Base-by-base conservation (phyloP, 2,113 vertebrate species). In the Nothocercus nigrocapillus region DNA sequence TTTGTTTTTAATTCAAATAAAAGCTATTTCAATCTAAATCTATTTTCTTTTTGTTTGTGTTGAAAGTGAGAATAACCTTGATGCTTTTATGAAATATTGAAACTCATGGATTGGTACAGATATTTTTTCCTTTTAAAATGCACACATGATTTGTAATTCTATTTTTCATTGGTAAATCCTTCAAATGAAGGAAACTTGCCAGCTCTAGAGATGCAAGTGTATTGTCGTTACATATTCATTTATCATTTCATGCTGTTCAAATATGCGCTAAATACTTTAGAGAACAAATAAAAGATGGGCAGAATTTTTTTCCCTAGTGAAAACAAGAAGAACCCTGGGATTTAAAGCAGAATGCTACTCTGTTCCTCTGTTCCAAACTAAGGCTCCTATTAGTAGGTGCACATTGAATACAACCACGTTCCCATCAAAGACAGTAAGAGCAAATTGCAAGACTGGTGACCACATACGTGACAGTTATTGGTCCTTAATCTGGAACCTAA, bases 11-110 rank as follows among this genome's bases (percentile, higher is more conserved):
- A 72, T 87, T 68, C 49, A 69, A 40, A 42, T 74, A 73, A 56
- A 78, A 93, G 54, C 49, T 63, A 44, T 51, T 80, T 91, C 90
- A 69, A 66, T 91, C 64, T 56, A 53, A 90, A 63, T 44, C 64
- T 75, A 32, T 93, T 90, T 93, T 76, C 75, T 66, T 88, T 82
- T 49, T 72, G 68, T 88, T 95, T 90, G 56, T 54, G 24, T 70
- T 91, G 79, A 77, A 95, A 91, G 24, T 7, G 61, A 90, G 82
- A 83, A 68, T 30, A 75, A 25, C 49, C 6, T 11, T 2, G 73
- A 34, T 59, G 12, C 47, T 92, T 56, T 5, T 7, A 62, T 69
- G 80, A 90, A 92, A 86, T 95, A 84, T 40, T 82, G 92, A 90
- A 90, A 45, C 62, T 36, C 8, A 7, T 21, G 38, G 28, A 68